A percentile compares a stretch with the other conserved stretches of the same genome.
Conservation (phyloP, 2,113 vertebrate genomes). For the Atractosteus spatula region DNA sequence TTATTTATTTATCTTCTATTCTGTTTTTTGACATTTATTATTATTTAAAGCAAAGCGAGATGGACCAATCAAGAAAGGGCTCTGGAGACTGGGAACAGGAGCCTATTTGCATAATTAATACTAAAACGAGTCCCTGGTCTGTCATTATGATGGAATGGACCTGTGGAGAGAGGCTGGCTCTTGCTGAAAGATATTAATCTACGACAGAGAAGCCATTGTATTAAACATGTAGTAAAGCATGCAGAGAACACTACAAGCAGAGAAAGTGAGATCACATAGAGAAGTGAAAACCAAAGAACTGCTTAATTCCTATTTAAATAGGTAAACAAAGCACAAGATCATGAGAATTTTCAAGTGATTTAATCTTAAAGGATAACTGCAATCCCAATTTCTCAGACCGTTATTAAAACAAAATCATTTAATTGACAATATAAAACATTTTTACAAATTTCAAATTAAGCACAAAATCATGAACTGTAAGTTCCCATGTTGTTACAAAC, state of each 20-base stretch:
- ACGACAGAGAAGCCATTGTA: background rate
- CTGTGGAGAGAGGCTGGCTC: background rate
- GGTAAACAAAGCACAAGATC: too few relatives aligned
- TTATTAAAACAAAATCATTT: too few relatives aligned
- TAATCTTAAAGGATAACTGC: too few relatives aligned
- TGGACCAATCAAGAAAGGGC: background rate
- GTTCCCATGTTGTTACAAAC: too few relatives aligned
- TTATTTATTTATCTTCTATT: background rate
- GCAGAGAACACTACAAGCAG: background rate
- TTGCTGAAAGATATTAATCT: background rate
- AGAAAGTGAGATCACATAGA: background rate
- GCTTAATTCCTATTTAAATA: too few relatives aligned
- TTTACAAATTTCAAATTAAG: too few relatives aligned
- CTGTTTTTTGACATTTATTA: background rate
- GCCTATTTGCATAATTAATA: conserved; percentile 19
- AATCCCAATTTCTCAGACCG: too few relatives aligned
- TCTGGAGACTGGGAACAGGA: background rate
- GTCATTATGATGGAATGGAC: conserved; percentile 9
- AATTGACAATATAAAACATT: too few relatives aligned
- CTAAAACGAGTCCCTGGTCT: conserved; percentile 6
- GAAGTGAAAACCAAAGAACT: too few relatives aligned
- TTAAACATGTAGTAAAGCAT: background rate
- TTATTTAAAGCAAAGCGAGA: background rate
- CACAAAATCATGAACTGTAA: too few relatives aligned
- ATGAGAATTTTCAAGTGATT: too few relatives aligned